These are phyloP conservation scores for Caretta caretta DNA, from an alignment of 2,113 vertebrate genomes.

Conservation along the genomic window DNA sequence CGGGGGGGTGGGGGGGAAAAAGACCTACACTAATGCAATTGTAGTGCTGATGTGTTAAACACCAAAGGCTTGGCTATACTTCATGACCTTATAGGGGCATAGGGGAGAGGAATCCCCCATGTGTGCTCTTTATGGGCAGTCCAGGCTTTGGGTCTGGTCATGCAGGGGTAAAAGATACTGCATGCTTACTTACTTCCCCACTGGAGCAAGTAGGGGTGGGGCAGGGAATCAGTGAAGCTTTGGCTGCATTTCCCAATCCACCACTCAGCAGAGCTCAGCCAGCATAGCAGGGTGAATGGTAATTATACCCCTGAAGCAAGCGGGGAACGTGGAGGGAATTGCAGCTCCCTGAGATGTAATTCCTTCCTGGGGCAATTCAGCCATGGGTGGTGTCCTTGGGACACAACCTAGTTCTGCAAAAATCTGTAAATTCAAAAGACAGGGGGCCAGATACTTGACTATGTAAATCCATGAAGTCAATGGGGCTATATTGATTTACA, in stretches of 20 bases:
- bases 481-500: background rate
- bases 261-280: background rate
- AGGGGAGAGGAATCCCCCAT: background rate
- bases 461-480: background rate
- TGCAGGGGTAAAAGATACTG: background rate
- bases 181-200: background rate
- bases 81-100: background rate
- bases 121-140: background rate
- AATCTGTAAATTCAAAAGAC: background rate
- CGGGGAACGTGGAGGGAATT: background rate
- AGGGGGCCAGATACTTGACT: background rate
- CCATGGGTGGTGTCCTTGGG: background rate
- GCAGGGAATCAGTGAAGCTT: background rate
- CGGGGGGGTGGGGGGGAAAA: rapidly evolving
- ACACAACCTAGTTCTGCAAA: background rate
- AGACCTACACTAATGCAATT: background rate
- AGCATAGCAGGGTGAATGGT: background rate
- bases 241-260: background rate
- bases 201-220: background rate
- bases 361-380: background rate
- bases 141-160: background rate
- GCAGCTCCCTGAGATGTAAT: background rate
- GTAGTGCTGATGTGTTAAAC: background rate
- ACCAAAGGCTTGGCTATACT: background rate
- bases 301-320: background rate